Conservation (phyloP, 2,888 invertebrate species). For the Cryptophagus acutangulus region DNA sequence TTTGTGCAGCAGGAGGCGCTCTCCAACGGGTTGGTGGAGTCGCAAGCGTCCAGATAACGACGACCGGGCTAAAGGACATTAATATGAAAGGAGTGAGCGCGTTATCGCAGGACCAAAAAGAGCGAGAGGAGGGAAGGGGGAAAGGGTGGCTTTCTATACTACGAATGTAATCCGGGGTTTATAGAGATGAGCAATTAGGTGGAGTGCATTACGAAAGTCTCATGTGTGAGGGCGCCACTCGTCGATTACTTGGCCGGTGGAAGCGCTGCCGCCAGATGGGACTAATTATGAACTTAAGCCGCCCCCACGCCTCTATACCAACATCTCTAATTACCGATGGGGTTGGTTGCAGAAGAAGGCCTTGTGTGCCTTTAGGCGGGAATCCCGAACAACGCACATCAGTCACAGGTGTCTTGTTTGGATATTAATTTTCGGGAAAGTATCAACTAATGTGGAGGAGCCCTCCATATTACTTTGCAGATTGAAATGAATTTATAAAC, state of each 20-base stretch:
- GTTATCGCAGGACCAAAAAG: constrained; percentile 17
- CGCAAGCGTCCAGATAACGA: constrained; percentile 28
- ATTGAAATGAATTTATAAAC: constrained; percentile 12
- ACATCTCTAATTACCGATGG: constrained; percentile 13
- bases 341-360: constrained; percentile 14
- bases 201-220: constrained; percentile 45
- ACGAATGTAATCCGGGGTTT: constrained; percentile 42
- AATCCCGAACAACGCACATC: constrained; percentile 8
- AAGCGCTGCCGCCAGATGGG: constrained; percentile 48
- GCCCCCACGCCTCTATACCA: constrained; percentile 23
- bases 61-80: constrained; percentile 21
- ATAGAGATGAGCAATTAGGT: constrained; percentile 46
- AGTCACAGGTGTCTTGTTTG: constrained; percentile 13
- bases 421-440: constrained; percentile 8
- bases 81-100: constrained; percentile 25
- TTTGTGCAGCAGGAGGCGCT: constrained; percentile 24
- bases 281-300: constrained; percentile 50
- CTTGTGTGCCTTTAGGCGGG: not conserved
- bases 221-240: constrained; percentile 49
- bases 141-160: constrained; percentile 16
- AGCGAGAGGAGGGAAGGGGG: constrained; percentile 4
- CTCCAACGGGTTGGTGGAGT: constrained; percentile 23
- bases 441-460: no score
- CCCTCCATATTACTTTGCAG: constrained; percentile 10
- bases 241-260: constrained; percentile 48